Percentiles rank a stretch among this genome's conserved stretches.
These are phyloP conservation scores for Helarctos malayanus DNA, from an alignment of 2,797 vertebrate genomes.

Conservation along the genomic window DNA sequence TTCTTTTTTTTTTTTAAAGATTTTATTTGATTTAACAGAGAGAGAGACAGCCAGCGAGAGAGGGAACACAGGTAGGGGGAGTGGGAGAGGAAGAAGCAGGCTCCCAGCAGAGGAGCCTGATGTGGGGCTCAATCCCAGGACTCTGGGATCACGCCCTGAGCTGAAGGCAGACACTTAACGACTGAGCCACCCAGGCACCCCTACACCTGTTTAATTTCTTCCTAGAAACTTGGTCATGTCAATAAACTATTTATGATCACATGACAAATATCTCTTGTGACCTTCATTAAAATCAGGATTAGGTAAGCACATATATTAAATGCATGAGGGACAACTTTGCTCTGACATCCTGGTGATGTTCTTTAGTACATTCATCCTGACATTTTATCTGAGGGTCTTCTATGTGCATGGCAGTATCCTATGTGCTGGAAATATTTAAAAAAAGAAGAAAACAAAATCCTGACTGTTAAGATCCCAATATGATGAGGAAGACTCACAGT, in stretches of 20 bases:
- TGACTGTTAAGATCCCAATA: neutral
- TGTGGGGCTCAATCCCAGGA: no score
- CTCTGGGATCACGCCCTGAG: no score
- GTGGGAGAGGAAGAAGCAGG: no score
- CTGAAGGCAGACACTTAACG: no score
- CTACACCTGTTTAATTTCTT: neutral
- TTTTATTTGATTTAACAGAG: no score
- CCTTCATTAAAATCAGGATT: neutral
- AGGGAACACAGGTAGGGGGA: no score
- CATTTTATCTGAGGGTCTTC: neutral
- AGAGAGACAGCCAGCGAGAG: no score
- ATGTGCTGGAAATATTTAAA: neutral
- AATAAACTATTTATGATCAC: neutral
- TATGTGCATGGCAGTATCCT: neutral
- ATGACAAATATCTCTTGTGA: neutral
- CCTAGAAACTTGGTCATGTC: neutral
- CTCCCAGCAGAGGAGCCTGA: no score
- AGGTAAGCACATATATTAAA: neutral
- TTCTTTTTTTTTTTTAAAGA: no score
- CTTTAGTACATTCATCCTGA: neutral
- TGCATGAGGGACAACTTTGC: neutral
- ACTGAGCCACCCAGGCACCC: no score
- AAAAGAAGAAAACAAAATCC: neutral
- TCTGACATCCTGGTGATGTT: neutral
- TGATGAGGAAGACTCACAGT: neutral